phyloP scores from a whole-genome alignment of 2,888 invertebrate species.

The Meiosimyza decipiens region DNA sequence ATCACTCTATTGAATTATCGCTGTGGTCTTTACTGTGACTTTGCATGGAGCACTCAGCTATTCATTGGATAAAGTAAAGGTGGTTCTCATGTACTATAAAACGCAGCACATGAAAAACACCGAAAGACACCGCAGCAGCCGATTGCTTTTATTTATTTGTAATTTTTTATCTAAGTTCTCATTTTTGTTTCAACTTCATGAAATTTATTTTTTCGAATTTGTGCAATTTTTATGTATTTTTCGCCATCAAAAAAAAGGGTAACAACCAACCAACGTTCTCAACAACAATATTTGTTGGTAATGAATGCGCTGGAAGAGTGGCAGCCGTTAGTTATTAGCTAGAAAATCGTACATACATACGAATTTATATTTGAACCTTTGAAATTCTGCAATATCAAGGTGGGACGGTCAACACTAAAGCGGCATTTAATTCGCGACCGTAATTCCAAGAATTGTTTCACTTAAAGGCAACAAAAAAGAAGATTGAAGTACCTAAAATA shows the following conservation, averaged over 20 bases:
- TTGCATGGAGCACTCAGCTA: no score
- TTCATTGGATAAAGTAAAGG: no score
- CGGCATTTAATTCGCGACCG: conserved; percentile 4
- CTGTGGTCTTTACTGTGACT: no score
- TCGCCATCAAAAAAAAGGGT: conserved; percentile 17
- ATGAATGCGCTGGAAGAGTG: background rate
- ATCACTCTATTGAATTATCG: no score
- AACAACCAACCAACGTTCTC: background rate
- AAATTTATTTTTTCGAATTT: background rate
- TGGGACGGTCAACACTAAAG: background rate
- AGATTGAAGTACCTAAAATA: background rate
- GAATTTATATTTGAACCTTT: background rate
- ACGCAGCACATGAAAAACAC: background rate
- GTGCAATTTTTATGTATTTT: conserved; percentile 26
- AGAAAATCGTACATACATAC: background rate
- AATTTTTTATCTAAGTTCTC: conserved; percentile 10
- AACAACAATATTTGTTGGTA: background rate
- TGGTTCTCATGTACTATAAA: no score
- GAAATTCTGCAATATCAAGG: conserved; percentile 7
- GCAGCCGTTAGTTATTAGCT: conserved; percentile 6
- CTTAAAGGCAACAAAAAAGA: background rate
- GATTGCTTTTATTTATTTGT: conserved; percentile 14
- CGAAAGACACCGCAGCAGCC: background rate
- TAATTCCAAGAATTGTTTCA: conserved; percentile 16
- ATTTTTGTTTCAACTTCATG: background rate